phyloP scores from a whole-genome alignment of 1,140 invertebrate species.

The Drosophila sechellia region DNA sequence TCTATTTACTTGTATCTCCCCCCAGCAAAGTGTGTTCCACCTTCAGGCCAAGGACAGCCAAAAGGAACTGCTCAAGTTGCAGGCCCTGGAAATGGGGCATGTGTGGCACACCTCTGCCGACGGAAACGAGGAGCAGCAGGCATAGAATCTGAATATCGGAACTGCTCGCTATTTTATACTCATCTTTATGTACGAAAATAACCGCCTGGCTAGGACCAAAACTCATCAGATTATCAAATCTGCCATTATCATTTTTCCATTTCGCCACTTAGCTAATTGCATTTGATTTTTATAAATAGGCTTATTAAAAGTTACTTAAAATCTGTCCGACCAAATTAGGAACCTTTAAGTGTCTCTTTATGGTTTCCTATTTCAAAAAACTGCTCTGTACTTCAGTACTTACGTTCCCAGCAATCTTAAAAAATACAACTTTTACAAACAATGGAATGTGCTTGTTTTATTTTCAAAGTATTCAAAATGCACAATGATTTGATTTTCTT shows the following conservation, averaged over 20 bases:
- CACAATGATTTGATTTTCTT: background rate
- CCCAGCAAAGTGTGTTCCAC: constrained; percentile 91
- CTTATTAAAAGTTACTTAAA: constrained; percentile 34
- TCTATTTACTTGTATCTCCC: background rate
- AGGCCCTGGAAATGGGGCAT: constrained; percentile 76
- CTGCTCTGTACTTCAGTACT: constrained; percentile 46
- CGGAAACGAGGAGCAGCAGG: constrained; percentile 65
- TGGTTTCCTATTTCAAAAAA: background rate
- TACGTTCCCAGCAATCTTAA: constrained; percentile 35
- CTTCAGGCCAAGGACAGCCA: constrained; percentile 91
- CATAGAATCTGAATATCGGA: constrained; percentile 18
- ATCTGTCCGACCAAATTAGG: constrained; percentile 5
- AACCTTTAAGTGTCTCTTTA: background rate
- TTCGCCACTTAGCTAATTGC: constrained; percentile 60
- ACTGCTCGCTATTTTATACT: constrained; percentile 9
- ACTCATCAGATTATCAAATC: constrained; percentile 7
- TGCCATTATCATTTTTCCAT: constrained; percentile 11
- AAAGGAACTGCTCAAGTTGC: constrained; percentile 85
- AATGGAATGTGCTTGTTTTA: background rate
- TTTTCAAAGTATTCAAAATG: background rate
- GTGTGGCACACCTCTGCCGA: constrained; percentile 71
- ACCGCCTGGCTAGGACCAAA: constrained; percentile 29
- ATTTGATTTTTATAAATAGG: constrained; percentile 41
- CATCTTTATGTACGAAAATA: constrained; percentile 9
- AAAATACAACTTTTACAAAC: constrained; percentile 19